phyloP scores from a whole-genome alignment of 2,797 vertebrate species.

The Anas capensis region DNA sequence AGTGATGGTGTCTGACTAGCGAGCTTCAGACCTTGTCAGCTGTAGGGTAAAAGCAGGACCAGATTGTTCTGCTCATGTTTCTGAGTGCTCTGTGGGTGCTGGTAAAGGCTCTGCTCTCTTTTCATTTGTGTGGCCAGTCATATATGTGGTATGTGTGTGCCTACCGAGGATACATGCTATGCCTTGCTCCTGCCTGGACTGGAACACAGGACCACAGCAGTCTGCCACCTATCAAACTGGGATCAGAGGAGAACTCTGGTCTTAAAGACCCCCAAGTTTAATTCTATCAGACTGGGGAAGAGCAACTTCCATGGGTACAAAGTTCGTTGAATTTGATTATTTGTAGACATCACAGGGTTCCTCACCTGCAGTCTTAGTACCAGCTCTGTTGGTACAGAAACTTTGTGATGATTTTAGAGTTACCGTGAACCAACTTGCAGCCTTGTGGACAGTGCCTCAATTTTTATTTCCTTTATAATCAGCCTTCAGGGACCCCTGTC shows the following conservation, averaged over 20 bases:
- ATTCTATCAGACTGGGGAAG: neutral
- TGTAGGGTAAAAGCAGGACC: neutral
- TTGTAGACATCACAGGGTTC: neutral
- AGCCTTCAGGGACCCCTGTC: neutral
- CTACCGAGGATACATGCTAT: neutral
- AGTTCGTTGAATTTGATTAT: neutral
- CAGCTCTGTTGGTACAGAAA: neutral
- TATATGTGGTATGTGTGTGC: neutral
- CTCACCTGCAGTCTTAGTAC: neutral
- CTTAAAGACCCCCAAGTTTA: neutral
- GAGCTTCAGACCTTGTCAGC: neutral
- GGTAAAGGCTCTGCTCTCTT: neutral
- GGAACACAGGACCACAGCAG: neutral
- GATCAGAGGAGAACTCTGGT: neutral
- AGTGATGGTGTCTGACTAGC: neutral
- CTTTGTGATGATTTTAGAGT: neutral
- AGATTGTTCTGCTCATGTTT: neutral
- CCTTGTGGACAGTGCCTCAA: neutral
- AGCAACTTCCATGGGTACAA: neutral
- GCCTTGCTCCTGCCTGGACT: neutral
- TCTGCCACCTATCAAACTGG: too few relatives aligned
- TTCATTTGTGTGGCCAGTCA: rapidly evolving
- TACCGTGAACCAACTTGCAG: neutral
- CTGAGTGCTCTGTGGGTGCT: neutral
- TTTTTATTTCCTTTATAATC: neutral